phyloP scores from a whole-genome alignment of 2,888 invertebrate genomes.

The Neoascia interrupta region DNA sequence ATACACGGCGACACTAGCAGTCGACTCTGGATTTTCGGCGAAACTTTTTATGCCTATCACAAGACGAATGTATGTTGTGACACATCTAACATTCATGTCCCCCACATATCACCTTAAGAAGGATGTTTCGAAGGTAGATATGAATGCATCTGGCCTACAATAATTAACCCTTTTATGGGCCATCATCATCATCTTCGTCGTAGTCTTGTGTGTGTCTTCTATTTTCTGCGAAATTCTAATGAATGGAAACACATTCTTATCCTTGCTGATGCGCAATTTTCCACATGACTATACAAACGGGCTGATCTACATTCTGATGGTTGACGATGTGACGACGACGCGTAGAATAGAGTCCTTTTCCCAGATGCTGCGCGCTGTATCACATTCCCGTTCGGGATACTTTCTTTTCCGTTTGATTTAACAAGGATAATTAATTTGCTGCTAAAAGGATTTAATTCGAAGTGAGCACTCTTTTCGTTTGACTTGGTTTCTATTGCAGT shows the following conservation, averaged over 20 bases:
- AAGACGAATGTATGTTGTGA: conserved; percentile 46
- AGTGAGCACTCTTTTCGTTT: conserved; percentile 38
- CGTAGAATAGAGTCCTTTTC: conserved; percentile 17
- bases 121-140: conserved; percentile 20
- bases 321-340: conserved; percentile 1
- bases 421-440: conserved; percentile 66
- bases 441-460: conserved; percentile 56
- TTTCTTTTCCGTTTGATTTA: conserved; percentile 63
- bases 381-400: conserved; percentile 48
- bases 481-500: conserved; percentile 56
- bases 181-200: conserved; percentile 22
- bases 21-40: conserved; percentile 27
- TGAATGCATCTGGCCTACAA: conserved; percentile 51
- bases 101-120: conserved; percentile 2
- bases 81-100: conserved; percentile 35
- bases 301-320: conserved; percentile 38
- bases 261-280: conserved; percentile 63
- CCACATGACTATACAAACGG: conserved; percentile 45
- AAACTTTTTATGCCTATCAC: conserved; percentile 16
- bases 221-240: conserved; percentile 20
- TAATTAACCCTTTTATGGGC: conserved; percentile 59
- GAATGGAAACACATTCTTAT: conserved; percentile 22
- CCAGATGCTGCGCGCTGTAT: conserved; percentile 46
- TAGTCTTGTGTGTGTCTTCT: neutral
- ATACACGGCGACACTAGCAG: neutral